Percentiles rank a stretch among this genome's conserved stretches.
Conservation (phyloP, 2,888 invertebrate species). For the Nemapogon koenigi region DNA sequence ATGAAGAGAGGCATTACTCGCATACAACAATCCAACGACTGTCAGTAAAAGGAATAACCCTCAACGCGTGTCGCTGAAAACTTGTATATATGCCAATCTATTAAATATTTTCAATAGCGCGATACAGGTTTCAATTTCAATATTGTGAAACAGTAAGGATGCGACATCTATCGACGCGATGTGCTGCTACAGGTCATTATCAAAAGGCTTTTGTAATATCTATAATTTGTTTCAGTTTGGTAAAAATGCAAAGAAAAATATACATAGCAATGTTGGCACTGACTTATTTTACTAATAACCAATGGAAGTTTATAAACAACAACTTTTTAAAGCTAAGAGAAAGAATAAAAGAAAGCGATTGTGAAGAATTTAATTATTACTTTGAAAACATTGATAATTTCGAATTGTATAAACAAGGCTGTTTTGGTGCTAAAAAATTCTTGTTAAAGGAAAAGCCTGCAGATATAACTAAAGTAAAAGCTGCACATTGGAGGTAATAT, state of each 20-base stretch:
- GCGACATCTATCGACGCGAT: too few species aligned
- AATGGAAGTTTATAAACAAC: slow-evolving; percentile 71
- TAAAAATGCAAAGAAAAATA: slow-evolving; percentile 72
- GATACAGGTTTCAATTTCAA: too few species aligned
- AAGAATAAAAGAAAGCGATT: slow-evolving; percentile 37
- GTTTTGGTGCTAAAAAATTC: background rate
- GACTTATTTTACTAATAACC: slow-evolving; percentile 70
- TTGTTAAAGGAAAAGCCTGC: slow-evolving; percentile 4
- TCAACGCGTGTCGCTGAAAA: too few species aligned
- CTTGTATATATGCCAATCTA: too few species aligned
- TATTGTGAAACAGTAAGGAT: too few species aligned
- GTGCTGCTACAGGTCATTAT: too few species aligned
- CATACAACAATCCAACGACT: too few species aligned
- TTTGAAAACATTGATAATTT: slow-evolving; percentile 26
- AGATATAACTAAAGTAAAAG: background rate
- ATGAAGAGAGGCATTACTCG: too few species aligned
- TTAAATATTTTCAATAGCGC: too few species aligned
- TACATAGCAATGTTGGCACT: slow-evolving; percentile 71
- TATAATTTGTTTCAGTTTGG: slow-evolving; percentile 52
- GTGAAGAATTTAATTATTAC: slow-evolving; percentile 58
- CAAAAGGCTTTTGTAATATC: background rate
- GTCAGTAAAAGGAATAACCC: too few species aligned
- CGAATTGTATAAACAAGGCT: background rate
- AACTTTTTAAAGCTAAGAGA: slow-evolving; percentile 50
- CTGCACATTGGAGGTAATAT: too few species aligned